Conservation (phyloP, 2,888 invertebrate species). For the Spatulosminthurus flaviceps region DNA sequence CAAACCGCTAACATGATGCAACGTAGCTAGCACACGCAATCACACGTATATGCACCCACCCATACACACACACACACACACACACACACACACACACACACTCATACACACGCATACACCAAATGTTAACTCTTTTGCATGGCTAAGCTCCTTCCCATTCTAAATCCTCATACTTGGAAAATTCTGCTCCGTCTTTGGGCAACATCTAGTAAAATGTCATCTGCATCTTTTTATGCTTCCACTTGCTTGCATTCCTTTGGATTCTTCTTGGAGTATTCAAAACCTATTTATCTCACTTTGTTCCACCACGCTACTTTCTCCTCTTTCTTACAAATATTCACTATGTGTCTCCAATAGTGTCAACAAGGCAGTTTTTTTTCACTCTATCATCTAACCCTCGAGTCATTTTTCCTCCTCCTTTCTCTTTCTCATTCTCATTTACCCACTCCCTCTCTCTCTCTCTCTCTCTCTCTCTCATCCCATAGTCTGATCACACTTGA, state of each 20-base stretch:
- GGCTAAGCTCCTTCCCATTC: slow-evolving; percentile 38
- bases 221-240: slow-evolving; percentile 6
- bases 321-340: neutral
- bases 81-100: neutral
- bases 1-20: slow-evolving; percentile 18
- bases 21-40: neutral
- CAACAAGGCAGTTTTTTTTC: slow-evolving; percentile 35
- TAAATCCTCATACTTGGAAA: slow-evolving; percentile 26
- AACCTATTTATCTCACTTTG: slow-evolving; percentile 45
- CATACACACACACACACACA: neutral
- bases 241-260: slow-evolving; percentile 11
- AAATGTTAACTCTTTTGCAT: slow-evolving; percentile 48
- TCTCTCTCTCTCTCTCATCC: too few relatives aligned
- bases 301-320: slow-evolving; percentile 28
- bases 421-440: neutral
- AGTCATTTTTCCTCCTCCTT: neutral
- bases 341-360: slow-evolving; percentile 32
- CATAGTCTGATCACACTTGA: too few relatives aligned
- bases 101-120: neutral
- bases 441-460: neutral
- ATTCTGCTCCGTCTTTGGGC: slow-evolving; percentile 10
- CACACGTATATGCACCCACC: neutral
- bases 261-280: slow-evolving; percentile 26
- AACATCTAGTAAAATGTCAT: slow-evolving; percentile 15
- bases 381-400: neutral